Percentiles rank a stretch among this genome's conserved stretches.
Conservation (phyloP, 2,888 invertebrate species). For the Bombylius discolor region DNA sequence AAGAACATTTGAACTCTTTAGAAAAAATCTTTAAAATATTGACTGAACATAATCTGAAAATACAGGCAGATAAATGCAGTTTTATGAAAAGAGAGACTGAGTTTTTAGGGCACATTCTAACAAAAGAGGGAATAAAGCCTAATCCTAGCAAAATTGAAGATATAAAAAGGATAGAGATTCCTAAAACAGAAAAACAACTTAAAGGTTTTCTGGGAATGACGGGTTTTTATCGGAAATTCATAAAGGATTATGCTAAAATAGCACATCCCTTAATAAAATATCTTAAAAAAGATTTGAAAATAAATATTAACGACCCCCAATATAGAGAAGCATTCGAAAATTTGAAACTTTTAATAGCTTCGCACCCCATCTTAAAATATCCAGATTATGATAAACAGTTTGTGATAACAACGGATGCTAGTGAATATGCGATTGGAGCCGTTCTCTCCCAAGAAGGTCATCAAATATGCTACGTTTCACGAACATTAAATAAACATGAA, state of each 20-base stretch:
- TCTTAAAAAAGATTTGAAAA: conserved; percentile 10
- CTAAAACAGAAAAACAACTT: conserved; percentile 8
- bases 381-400: conserved; percentile 11
- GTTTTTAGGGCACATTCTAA: too few species aligned
- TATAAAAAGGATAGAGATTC: conserved; percentile 6
- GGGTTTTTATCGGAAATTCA: conserved; percentile 10
- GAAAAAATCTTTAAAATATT: conserved; percentile 10
- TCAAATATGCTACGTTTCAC: conserved; percentile 3
- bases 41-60: conserved; percentile 10
- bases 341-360: conserved; percentile 7
- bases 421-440: conserved; percentile 10
- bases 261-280: conserved; percentile 13
- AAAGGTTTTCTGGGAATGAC: conserved; percentile 7
- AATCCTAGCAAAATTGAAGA: conserved; percentile 10
- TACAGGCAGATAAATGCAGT: conserved; percentile 11
- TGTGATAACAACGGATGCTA: conserved; percentile 12
- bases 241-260: conserved; percentile 9
- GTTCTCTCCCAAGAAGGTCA: conserved; percentile 8
- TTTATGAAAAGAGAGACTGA: conserved; percentile 6
- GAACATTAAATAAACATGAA: conserved; percentile 2
- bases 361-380: conserved; percentile 12
- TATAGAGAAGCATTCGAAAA: conserved; percentile 13
- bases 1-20: conserved; percentile 11
- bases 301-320: conserved; percentile 10
- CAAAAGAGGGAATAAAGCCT: conserved; percentile 11